Evolutionary conservation across 2,888 invertebrate species (phyloP).

Genomic region (Tetanocera ferruginea): DNA sequence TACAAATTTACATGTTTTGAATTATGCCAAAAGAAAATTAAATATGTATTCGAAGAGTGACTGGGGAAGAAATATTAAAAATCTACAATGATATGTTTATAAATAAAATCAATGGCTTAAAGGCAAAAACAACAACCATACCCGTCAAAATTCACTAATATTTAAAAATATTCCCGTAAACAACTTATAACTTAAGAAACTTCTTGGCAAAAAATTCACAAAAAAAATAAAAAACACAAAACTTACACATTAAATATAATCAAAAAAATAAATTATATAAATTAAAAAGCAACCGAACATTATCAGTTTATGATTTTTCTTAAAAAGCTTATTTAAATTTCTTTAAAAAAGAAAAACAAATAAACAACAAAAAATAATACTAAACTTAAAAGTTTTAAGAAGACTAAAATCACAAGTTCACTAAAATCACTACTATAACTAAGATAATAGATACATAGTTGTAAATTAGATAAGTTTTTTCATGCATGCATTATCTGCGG

Average conservation of each 20-base stretch:
- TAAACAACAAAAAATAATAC: background rate
- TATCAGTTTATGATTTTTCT: background rate
- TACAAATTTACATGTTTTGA: background rate
- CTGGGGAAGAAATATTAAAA: background rate
- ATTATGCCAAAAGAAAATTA: background rate
- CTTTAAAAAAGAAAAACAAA: background rate
- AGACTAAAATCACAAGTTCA: slow-evolving; percentile 27
- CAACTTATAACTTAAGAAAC: no score
- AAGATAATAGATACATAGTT: background rate
- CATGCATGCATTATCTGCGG: background rate
- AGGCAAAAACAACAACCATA: background rate
- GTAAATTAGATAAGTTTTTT: background rate
- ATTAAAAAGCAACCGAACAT: background rate
- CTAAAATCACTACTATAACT: background rate
- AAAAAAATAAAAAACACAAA: background rate
- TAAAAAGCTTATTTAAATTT: no score
- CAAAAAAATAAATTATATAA: background rate
- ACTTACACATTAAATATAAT: background rate
- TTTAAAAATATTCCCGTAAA: background rate
- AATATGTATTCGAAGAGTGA: background rate
- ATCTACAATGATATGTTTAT: background rate
- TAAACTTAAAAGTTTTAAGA: background rate
- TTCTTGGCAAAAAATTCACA: no score
- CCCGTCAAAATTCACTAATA: background rate
- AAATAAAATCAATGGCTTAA: slow-evolving; percentile 5